Conservation (phyloP, 1,140 invertebrate genomes). For the Pollicipes pollicipes region DNA sequence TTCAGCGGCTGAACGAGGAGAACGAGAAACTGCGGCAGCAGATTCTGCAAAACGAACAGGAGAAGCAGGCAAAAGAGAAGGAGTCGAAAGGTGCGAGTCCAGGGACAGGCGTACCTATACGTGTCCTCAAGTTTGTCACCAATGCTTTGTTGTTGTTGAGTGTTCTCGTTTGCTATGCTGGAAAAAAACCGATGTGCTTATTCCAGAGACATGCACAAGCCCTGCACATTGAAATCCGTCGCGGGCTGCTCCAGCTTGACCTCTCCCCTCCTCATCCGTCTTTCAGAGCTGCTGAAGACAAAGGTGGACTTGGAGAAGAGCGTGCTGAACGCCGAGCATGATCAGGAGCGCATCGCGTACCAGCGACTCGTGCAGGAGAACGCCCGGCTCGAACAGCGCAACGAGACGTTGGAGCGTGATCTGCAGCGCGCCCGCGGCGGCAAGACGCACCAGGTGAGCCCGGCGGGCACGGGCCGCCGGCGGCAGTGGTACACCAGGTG, state of each 20-base stretch:
- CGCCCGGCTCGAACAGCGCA: conserved; percentile 49
- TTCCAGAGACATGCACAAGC: no score
- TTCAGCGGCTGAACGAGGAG: conserved; percentile 17
- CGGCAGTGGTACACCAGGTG: no score
- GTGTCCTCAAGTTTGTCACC: no score
- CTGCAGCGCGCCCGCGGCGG: conserved; percentile 12
- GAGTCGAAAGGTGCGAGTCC: conserved; percentile 44
- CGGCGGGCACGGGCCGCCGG: no score
- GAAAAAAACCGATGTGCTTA: no score
- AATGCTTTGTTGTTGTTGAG: no score
- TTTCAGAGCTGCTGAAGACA: conserved; percentile 34
- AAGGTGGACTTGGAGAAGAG: conserved; percentile 52
- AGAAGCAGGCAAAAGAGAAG: conserved; percentile 42
- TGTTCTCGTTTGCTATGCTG: no score
- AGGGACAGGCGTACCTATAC: no score
- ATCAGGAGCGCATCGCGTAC: conserved; percentile 58
- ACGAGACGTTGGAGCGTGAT: conserved; percentile 39
- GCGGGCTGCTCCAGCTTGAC: conserved; percentile 19
- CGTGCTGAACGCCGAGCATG: conserved; percentile 49
- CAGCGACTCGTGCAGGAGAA: conserved; percentile 67
- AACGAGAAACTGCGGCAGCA: conserved; percentile 17
- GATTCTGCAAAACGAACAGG: conserved; percentile 35
- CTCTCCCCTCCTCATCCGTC: background rate
- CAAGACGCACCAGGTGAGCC: conserved; percentile 7
- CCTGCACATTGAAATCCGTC: no score